Conservation (phyloP, 2,113 vertebrate genomes). For the Cebus imitator region DNA sequence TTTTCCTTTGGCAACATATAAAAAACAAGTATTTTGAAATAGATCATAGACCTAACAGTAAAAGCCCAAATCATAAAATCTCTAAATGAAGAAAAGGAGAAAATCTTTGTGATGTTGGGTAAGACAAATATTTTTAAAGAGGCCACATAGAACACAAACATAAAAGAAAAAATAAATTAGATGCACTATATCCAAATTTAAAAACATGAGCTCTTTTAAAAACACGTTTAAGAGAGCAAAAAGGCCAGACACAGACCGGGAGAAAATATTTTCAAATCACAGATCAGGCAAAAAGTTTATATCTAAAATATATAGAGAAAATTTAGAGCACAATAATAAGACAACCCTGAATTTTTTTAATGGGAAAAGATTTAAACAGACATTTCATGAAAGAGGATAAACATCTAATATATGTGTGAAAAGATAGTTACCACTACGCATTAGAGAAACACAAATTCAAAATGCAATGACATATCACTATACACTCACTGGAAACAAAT, state of each 20-base stretch:
- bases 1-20: neutral
- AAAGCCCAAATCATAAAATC: neutral
- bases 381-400: neutral
- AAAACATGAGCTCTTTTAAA: neutral
- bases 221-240: neutral
- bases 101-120: neutral
- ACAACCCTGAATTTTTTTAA: neutral
- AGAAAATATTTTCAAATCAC: neutral
- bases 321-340: neutral
- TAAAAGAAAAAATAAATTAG: constrained; percentile 26
- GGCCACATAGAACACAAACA: neutral
- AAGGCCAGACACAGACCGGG: neutral
- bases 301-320: neutral
- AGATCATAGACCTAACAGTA: neutral
- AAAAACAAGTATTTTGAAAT: constrained; percentile 1
- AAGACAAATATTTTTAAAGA: neutral
- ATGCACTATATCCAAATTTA: neutral
- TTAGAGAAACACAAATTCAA: neutral
- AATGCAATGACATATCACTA: neutral
- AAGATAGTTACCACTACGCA: neutral
- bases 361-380: neutral
- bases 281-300: neutral
- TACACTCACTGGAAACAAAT: neutral
- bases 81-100: neutral
- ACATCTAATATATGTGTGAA: neutral